A percentile compares a stretch with the other conserved stretches of the same genome.
These are phyloP conservation scores for Cyclura pinguis DNA, from an alignment of 2,797 vertebrate species.

Conservation along the genomic window DNA sequence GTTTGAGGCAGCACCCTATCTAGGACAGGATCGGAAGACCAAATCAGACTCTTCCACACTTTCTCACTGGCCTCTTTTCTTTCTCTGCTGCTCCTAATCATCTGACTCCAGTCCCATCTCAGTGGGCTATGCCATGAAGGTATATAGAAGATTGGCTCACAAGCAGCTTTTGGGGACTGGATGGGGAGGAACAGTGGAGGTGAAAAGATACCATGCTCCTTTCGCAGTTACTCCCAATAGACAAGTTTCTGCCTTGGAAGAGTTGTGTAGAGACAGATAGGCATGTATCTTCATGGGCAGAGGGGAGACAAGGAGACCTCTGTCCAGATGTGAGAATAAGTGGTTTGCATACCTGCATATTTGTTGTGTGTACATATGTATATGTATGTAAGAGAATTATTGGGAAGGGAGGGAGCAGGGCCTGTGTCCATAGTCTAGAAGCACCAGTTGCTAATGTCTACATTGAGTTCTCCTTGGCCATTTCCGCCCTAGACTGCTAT, in stretches of 20 bases:
- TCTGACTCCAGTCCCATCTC: neutral
- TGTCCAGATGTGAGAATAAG: neutral
- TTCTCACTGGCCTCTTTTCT: neutral
- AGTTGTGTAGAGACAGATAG: neutral
- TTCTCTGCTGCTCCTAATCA: neutral
- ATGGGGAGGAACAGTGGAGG: neutral
- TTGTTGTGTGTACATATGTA: constrained; percentile 32
- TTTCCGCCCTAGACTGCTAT: no score
- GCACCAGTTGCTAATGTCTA: neutral
- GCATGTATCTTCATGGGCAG: neutral
- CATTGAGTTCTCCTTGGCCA: no score
- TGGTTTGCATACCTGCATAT: constrained; percentile 36
- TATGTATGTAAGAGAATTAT: neutral
- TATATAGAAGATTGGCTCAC: neutral
- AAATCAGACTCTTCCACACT: neutral
- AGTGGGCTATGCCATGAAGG: neutral
- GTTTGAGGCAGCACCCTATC: neutral
- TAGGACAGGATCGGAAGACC: neutral
- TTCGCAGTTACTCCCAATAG: neutral
- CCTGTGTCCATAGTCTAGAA: neutral
- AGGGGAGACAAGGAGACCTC: neutral
- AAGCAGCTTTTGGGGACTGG: neutral
- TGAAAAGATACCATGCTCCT: neutral
- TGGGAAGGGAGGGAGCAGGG: neutral
- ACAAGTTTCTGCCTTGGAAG: neutral